A percentile compares a stretch with the other conserved stretches of the same genome.
These are phyloP conservation scores for Peucedramus taeniatus DNA, from an alignment of 2,113 vertebrate species.

Conservation along the genomic window DNA sequence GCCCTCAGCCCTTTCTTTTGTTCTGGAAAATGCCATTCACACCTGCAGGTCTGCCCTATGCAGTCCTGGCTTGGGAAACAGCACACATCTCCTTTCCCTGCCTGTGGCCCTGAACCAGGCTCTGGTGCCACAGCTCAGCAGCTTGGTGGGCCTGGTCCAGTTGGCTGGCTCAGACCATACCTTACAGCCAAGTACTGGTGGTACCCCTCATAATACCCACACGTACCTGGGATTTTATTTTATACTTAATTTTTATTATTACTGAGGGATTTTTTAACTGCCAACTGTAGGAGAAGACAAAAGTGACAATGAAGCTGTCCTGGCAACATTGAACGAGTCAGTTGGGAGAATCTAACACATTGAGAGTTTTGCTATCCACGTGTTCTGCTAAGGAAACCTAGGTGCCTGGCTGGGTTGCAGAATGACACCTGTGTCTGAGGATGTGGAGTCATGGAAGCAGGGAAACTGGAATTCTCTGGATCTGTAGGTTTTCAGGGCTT, in stretches of 20 bases:
- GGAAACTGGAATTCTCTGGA: neutral
- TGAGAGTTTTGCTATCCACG: rapidly evolving
- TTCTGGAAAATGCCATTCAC: neutral
- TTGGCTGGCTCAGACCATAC: neutral
- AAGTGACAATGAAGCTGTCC: neutral
- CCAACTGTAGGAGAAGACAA: neutral
- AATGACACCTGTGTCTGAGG: neutral
- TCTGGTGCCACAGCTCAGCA: rapidly evolving
- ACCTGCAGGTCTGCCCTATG: neutral
- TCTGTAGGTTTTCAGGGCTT: neutral
- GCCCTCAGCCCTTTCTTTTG: neutral
- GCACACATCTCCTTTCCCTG: rapidly evolving
- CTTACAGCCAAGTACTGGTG: rapidly evolving
- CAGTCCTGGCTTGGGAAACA: rapidly evolving
- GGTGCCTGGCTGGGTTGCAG: neutral
- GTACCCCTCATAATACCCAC: rapidly evolving
- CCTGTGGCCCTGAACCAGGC: rapidly evolving
- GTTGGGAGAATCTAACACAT: neutral
- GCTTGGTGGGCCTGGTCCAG: rapidly evolving
- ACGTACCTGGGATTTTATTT: neutral
- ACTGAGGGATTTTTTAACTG: neutral
- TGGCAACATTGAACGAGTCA: neutral
- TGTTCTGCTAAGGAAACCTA: neutral
- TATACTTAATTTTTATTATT: neutral
- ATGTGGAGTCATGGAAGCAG: neutral